These are phyloP conservation scores for Oceanites oceanicus DNA, from an alignment of 2,113 vertebrate species.

Conservation along the genomic window DNA sequence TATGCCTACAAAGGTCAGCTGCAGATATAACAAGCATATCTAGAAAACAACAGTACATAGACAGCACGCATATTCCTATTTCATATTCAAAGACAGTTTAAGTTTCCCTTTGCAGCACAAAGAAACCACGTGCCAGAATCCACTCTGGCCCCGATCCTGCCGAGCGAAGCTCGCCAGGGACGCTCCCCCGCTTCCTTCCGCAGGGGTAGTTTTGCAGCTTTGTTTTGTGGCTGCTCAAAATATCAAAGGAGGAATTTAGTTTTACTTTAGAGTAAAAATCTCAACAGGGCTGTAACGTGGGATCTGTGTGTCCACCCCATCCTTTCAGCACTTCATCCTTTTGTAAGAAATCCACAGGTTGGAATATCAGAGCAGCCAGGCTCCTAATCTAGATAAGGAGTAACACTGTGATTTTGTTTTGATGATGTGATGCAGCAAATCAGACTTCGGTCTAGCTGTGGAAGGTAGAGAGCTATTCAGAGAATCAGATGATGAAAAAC, in stretches of 20 bases:
- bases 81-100: background rate
- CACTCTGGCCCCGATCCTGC: background rate
- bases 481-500: constrained; percentile 27
- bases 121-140: background rate
- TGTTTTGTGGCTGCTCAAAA: background rate
- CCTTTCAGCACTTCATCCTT: background rate
- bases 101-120: background rate
- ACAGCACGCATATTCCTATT: background rate
- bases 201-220: background rate
- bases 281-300: fast-evolving
- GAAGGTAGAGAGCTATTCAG: background rate
- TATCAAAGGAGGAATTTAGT: background rate
- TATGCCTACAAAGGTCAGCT: background rate
- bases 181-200: background rate
- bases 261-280: background rate
- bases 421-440: background rate
- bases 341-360: background rate
- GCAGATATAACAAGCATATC: background rate
- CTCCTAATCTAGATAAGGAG: background rate
- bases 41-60: background rate
- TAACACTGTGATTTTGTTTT: background rate
- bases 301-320: too few relatives aligned
- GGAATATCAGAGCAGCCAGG: background rate
- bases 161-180: background rate
- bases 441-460: background rate